Conservation (phyloP, 2,113 vertebrate genomes). For the Muntiacus muntjak region DNA sequence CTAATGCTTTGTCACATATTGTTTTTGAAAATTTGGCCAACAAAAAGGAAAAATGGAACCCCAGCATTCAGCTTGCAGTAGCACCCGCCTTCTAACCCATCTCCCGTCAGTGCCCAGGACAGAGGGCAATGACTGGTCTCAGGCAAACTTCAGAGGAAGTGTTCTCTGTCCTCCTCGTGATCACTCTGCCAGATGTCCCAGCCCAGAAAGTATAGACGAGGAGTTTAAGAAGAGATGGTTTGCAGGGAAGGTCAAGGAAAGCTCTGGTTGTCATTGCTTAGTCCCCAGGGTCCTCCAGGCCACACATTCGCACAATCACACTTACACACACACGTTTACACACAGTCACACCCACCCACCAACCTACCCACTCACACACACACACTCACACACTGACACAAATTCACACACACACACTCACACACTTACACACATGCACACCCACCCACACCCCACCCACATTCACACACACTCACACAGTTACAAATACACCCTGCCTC, state of each 20-base stretch:
- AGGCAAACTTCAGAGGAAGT: not conserved
- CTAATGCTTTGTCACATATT: not conserved
- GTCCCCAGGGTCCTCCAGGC: not conserved
- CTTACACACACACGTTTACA: not conserved
- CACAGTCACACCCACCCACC: not conserved
- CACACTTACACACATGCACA: not conserved
- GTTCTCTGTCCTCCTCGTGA: not conserved
- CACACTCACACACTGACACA: no score
- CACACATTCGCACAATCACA: not conserved
- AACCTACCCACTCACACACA: not conserved
- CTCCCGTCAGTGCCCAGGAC: not conserved
- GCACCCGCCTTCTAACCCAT: no score
- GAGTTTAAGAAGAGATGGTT: not conserved
- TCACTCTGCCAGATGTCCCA: not conserved
- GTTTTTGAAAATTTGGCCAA: not conserved
- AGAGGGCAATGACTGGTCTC: not conserved
- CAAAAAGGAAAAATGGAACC: not conserved
- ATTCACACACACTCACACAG: not conserved
- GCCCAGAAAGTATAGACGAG: not conserved
- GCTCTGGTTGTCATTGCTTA: not conserved
- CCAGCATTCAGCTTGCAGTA: no score
- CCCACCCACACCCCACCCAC: not conserved
- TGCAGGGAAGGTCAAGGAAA: not conserved
- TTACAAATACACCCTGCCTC: not conserved
- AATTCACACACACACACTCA: not conserved